Evolutionary conservation across 2,797 vertebrate species (phyloP).

Genomic region (Poeciliopsis gracilis): DNA sequence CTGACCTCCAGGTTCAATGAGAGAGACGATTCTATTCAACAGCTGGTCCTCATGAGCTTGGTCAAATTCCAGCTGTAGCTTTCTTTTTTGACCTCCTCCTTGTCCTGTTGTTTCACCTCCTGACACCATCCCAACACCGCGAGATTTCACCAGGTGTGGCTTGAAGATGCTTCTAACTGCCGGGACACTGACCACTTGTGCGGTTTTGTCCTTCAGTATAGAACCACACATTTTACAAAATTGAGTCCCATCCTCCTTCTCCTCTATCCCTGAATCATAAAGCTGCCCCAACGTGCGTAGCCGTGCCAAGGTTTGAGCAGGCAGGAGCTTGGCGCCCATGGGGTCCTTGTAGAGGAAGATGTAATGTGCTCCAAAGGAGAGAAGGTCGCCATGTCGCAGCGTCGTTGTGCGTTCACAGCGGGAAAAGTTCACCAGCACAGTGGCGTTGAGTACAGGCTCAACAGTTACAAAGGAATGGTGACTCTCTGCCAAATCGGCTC

Average conservation of each 20-base stretch:
- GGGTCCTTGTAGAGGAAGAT: constrained; percentile 96
- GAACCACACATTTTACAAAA: constrained; percentile 86
- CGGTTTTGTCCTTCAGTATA: constrained; percentile 70
- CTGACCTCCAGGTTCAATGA: constrained; percentile 87
- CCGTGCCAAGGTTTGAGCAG: constrained; percentile 84
- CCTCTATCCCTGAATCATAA: constrained; percentile 62
- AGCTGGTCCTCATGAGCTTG: constrained; percentile 86
- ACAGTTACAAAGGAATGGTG: constrained; percentile 77
- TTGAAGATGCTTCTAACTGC: constrained; percentile 69
- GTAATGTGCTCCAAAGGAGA: constrained; percentile 93
- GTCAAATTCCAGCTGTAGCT: constrained; percentile 89
- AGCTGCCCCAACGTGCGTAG: constrained; percentile 81
- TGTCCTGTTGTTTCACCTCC: constrained; percentile 43
- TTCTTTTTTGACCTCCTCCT: constrained; percentile 78
- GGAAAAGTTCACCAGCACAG: constrained; percentile 87
- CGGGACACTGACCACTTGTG: constrained; percentile 35
- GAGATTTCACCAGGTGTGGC: constrained; percentile 74
- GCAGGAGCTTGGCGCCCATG: constrained; percentile 85
- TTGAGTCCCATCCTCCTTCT: constrained; percentile 49
- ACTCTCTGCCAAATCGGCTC: constrained; percentile 42
- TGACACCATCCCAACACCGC: constrained; percentile 36
- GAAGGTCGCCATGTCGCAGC: constrained; percentile 91
- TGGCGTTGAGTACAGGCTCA: constrained; percentile 87
- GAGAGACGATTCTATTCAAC: constrained; percentile 87
- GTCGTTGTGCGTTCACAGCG: constrained; percentile 84